Conservation (phyloP, 2,113 vertebrate genomes). For the Pangasianodon gigas region DNA sequence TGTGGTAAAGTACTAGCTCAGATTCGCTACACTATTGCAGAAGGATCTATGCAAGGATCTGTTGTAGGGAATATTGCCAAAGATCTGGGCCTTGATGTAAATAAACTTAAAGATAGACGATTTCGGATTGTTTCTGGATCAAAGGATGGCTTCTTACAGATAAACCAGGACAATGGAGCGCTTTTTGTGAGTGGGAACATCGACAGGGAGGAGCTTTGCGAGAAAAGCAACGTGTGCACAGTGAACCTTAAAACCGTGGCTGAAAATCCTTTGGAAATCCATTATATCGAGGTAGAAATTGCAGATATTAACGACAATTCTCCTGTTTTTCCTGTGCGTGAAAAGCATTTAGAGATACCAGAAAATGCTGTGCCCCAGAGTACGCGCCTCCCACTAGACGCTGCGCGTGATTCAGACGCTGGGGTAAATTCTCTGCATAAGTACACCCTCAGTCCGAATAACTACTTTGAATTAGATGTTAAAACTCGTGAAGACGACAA, state of each 20-base stretch:
- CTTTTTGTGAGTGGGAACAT: conserved; percentile 50
- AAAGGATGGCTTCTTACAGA: conserved; percentile 47
- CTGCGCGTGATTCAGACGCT: conserved; percentile 50
- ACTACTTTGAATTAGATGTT: conserved; percentile 54
- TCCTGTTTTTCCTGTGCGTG: conserved; percentile 50
- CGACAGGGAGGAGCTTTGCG: conserved; percentile 58
- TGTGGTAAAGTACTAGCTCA: conserved; percentile 37
- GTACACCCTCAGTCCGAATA: conserved; percentile 53
- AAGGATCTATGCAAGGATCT: conserved; percentile 50
- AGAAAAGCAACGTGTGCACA: conserved; percentile 24
- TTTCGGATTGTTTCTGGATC: conserved; percentile 55
- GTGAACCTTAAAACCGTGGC: conserved; percentile 53
- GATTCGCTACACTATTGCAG: conserved; percentile 54
- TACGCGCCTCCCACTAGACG: conserved; percentile 47
- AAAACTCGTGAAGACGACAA: conserved; percentile 58
- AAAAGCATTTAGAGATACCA: conserved; percentile 44
- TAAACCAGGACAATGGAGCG: conserved; percentile 53
- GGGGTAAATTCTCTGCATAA: conserved; percentile 46
- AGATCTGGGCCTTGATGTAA: conserved; percentile 62
- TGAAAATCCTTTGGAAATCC: conserved; percentile 60
- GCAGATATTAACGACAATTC: conserved; percentile 57
- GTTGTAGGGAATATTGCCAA: conserved; percentile 57
- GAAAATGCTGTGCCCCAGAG: conserved; percentile 50
- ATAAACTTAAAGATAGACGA: conserved; percentile 28
- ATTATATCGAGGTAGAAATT: conserved; percentile 56